Evolutionary conservation across 2,797 vertebrate species (phyloP).

Genomic region (Kryptolebias ocellatus): DNA sequence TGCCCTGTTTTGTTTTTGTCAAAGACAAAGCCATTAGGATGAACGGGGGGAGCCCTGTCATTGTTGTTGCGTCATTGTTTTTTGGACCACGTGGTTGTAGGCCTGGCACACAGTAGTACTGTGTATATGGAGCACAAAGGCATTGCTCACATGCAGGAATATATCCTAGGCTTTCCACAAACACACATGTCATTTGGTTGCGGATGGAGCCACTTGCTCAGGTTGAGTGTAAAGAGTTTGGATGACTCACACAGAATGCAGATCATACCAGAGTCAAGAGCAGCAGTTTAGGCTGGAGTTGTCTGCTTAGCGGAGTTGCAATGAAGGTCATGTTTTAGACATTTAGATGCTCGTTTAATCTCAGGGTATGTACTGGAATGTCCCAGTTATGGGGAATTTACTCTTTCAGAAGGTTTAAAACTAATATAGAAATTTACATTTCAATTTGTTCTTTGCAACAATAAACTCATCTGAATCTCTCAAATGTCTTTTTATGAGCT

Average conservation of each 20-base stretch:
- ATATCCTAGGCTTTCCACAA: constrained; percentile 61
- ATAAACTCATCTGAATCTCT: too few relatives aligned
- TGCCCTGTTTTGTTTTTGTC: constrained; percentile 41
- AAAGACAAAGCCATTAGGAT: constrained; percentile 63
- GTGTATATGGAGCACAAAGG: constrained; percentile 68
- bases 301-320: constrained; percentile 17
- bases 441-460: too few relatives aligned
- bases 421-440: too few relatives aligned
- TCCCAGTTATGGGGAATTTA: neutral
- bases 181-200: constrained; percentile 52
- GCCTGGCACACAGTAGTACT: constrained; percentile 65
- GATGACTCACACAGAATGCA: constrained; percentile 48
- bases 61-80: constrained; percentile 75
- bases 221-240: constrained; percentile 48
- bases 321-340: constrained; percentile 47
- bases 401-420: neutral
- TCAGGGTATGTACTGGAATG: too few relatives aligned
- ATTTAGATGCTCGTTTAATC: constrained; percentile 8
- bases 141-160: constrained; percentile 66
- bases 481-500: too few relatives aligned
- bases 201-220: constrained; percentile 48
- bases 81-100: constrained; percentile 60
- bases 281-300: constrained; percentile 19
- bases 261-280: constrained; percentile 24
- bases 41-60: constrained; percentile 59